These are phyloP conservation scores for Diaphora mendica DNA, from an alignment of 2,888 invertebrate species.

Conservation along the genomic window DNA sequence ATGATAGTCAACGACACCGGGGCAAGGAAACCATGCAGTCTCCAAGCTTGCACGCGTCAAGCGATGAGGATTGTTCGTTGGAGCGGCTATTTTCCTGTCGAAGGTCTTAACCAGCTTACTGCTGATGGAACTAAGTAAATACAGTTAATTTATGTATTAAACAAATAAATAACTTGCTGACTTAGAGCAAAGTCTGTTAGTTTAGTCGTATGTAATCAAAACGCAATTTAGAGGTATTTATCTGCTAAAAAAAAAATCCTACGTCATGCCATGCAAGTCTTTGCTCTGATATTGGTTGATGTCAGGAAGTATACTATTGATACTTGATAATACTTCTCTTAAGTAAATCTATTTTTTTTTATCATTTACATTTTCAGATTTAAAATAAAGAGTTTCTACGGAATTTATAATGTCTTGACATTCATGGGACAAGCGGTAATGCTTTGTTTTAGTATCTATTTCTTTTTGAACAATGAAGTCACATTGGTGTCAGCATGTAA, in stretches of 20 bases:
- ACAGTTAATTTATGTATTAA: background rate
- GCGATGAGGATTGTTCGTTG: conserved; percentile 4
- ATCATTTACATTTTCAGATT: background rate
- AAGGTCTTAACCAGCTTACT: conserved; percentile 8
- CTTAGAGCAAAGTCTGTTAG: too few relatives aligned
- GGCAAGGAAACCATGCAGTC: background rate
- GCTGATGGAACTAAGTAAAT: conserved; percentile 5
- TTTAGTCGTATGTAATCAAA: too few relatives aligned
- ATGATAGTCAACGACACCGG: conserved; percentile 3
- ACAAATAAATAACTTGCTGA: background rate
- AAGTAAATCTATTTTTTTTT: background rate
- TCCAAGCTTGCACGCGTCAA: conserved; percentile 3
- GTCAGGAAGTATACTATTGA: too few relatives aligned
- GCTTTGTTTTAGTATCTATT: background rate
- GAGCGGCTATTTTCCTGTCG: conserved; percentile 7
- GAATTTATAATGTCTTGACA: background rate
- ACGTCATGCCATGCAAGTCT: too few relatives aligned
- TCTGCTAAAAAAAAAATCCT: too few relatives aligned
- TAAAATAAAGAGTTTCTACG: background rate
- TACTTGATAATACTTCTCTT: too few relatives aligned
- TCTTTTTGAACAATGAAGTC: background rate
- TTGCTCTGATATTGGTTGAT: too few relatives aligned
- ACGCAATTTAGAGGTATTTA: too few relatives aligned
- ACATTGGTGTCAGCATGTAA: conserved; percentile 1
- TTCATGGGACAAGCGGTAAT: conserved; percentile 2